Percentiles rank a stretch among this genome's conserved stretches.
phyloP scores from a whole-genome alignment of 2,797 vertebrate genomes.

The Melopsittacus undulatus region DNA sequence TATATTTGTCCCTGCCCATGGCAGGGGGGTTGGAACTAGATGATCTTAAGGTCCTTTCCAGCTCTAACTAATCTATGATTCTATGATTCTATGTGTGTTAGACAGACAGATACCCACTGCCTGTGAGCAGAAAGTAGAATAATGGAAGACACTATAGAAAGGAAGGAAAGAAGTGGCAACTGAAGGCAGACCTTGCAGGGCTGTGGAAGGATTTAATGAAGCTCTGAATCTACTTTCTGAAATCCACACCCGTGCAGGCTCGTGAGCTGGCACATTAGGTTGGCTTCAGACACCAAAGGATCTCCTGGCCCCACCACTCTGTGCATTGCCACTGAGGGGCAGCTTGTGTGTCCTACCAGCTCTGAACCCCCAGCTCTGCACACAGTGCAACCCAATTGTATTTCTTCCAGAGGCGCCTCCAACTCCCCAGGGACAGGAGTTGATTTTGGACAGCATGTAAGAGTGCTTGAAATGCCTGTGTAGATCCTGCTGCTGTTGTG shows the following conservation, averaged over 20 bases:
- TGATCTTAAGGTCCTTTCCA: not conserved
- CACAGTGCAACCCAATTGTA: not conserved
- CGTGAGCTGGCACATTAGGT: fast-evolving
- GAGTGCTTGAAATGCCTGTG: not conserved
- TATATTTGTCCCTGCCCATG: not conserved
- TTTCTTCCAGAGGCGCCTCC: not conserved
- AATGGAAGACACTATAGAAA: not conserved
- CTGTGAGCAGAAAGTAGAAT: not conserved
- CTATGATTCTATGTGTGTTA: not conserved
- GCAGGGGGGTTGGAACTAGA: not conserved
- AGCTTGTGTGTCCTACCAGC: not conserved
- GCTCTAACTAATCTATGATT: not conserved
- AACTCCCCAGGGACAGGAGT: not conserved
- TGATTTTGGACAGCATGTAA: not conserved
- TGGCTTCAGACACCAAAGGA: not conserved
- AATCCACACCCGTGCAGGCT: not conserved
- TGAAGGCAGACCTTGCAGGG: not conserved
- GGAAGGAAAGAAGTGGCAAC: not conserved
- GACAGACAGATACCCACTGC: not conserved
- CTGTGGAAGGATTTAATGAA: not conserved
- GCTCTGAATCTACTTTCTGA: not conserved
- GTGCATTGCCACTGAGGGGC: fast-evolving
- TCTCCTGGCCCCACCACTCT: not conserved
- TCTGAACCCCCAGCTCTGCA: not conserved
- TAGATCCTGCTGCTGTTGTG: not conserved